Evolutionary conservation across 2,888 invertebrate species (phyloP).

Genomic region (Micoletzkya japonica): DNA sequence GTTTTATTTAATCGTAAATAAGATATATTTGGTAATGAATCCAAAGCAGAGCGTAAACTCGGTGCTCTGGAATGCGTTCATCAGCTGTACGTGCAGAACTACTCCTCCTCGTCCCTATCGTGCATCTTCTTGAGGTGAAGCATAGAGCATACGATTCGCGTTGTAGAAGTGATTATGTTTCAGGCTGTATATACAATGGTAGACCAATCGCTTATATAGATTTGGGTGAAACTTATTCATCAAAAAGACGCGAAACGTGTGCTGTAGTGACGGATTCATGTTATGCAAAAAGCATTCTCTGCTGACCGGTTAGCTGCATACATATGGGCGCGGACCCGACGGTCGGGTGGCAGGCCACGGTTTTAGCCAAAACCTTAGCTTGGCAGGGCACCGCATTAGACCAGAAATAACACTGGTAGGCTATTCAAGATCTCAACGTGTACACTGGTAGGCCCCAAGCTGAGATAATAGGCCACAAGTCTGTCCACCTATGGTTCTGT

Average conservation of each 20-base stretch:
- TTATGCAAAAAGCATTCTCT: too few species aligned
- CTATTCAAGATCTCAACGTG: too few species aligned
- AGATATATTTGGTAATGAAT: background rate
- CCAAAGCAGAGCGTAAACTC: conserved; percentile 83
- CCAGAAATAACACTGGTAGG: too few species aligned
- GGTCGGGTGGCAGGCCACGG: too few species aligned
- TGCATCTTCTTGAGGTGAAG: conserved; percentile 80
- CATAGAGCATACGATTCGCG: too few species aligned
- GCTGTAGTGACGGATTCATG: too few species aligned
- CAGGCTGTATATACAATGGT: background rate
- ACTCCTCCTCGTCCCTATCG: conserved; percentile 92
- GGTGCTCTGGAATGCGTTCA: conserved; percentile 92
- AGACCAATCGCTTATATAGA: background rate
- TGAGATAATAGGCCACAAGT: background rate
- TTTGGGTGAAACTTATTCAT: background rate
- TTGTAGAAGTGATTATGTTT: conserved; percentile 5
- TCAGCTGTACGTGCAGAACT: conserved; percentile 96
- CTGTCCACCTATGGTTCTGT: background rate
- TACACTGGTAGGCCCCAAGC: too few species aligned
- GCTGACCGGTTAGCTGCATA: too few species aligned
- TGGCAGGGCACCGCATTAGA: too few species aligned
- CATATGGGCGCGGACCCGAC: too few species aligned
- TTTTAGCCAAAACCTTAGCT: too few species aligned
- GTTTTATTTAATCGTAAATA: background rate
- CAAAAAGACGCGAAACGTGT: too few species aligned